These are phyloP conservation scores for Macrotus californicus DNA, from an alignment of 2,113 vertebrate genomes.

Conservation along the genomic window DNA sequence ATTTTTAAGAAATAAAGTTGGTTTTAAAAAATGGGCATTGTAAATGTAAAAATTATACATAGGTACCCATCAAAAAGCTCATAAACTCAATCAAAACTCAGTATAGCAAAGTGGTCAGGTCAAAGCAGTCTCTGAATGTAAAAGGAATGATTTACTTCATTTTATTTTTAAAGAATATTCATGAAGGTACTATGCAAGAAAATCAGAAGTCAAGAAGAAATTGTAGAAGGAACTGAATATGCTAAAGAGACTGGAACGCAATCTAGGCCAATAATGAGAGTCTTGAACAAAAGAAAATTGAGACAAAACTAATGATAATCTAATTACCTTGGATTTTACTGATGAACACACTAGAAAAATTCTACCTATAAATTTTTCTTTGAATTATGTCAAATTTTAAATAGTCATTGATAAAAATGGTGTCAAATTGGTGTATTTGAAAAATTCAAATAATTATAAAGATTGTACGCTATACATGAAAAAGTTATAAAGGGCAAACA, in stretches of 20 bases:
- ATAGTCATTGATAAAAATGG: neutral
- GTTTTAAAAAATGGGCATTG: neutral
- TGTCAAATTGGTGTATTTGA: neutral
- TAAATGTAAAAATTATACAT: neutral
- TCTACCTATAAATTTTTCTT: neutral
- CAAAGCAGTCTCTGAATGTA: neutral
- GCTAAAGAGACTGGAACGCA: neutral
- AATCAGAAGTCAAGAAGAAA: neutral
- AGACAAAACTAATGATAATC: neutral
- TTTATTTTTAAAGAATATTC: neutral
- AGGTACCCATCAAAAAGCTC: neutral
- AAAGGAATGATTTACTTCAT: neutral
- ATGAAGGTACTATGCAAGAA: neutral
- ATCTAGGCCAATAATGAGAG: neutral
- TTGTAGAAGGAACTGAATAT: neutral
- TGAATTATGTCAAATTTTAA: neutral
- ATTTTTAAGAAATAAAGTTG: neutral
- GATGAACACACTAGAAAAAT: neutral
- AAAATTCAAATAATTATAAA: slow-evolving; percentile 30
- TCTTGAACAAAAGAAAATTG: neutral
- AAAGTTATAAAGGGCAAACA: neutral
- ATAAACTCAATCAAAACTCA: neutral
- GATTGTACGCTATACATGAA: neutral
- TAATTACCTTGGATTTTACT: neutral
- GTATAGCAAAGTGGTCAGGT: neutral